These are phyloP conservation scores for Tragelaphus buxtoni DNA, from an alignment of 2,113 vertebrate species.

Conservation along the genomic window DNA sequence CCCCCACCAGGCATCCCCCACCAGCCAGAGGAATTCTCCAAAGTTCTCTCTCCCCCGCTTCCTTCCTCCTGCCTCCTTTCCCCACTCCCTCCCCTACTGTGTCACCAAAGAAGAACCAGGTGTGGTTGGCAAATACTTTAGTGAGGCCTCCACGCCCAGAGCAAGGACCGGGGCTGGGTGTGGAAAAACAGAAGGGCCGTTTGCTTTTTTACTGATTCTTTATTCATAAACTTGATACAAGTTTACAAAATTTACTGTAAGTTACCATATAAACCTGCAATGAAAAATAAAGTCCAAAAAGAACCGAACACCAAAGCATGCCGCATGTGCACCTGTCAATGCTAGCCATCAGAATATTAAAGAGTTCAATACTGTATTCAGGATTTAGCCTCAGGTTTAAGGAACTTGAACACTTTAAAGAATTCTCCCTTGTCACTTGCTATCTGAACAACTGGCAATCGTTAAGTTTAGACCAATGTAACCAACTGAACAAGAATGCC, in stretches of 20 bases:
- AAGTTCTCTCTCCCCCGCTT: background rate
- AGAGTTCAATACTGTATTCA: background rate
- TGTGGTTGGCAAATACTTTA: rapidly evolving
- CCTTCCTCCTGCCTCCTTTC: rapidly evolving
- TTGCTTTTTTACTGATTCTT: background rate
- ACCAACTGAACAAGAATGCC: background rate
- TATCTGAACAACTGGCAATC: background rate
- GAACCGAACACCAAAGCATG: background rate
- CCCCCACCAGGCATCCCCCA: background rate
- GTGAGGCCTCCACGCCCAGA: rapidly evolving
- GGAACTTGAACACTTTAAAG: background rate
- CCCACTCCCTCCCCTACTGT: rapidly evolving
- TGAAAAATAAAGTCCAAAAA: background rate
- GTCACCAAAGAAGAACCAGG: background rate
- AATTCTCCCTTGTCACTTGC: background rate
- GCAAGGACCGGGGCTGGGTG: rapidly evolving
- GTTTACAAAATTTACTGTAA: background rate
- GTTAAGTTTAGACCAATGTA: background rate
- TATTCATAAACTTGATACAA: background rate
- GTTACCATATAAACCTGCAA: background rate
- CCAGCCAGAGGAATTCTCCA: background rate
- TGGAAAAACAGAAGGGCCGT: rapidly evolving
- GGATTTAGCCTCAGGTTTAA: background rate
- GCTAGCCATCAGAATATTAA: background rate
- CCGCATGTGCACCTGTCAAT: background rate